These are phyloP conservation scores for Pelmatolapia mariae DNA, from an alignment of 2,113 vertebrate species.

Conservation along the genomic window DNA sequence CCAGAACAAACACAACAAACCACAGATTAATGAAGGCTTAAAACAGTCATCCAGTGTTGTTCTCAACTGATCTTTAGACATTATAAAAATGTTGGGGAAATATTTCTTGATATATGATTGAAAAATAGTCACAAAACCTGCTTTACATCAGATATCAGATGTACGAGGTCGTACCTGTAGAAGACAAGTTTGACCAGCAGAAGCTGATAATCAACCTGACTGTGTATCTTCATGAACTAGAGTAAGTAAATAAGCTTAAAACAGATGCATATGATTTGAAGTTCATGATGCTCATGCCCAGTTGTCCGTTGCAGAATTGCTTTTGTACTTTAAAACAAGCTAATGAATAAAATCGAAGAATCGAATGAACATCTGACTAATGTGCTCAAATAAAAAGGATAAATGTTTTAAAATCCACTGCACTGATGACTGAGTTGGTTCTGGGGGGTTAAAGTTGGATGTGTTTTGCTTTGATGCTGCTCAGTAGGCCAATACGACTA, in stretches of 20 bases:
- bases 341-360: fast-evolving
- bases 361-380: fast-evolving
- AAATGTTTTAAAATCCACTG: neutral
- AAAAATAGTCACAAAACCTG: neutral
- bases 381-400: neutral
- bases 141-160: neutral
- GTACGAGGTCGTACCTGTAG: neutral
- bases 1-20: neutral
- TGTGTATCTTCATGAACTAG: neutral
- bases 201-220: neutral
- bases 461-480: fast-evolving
- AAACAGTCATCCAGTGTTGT: neutral
- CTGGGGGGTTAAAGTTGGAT: fast-evolving
- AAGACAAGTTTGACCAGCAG: neutral
- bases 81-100: fast-evolving
- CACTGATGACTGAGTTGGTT: neutral
- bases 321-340: neutral
- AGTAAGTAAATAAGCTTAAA: neutral
- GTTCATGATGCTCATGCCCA: neutral
- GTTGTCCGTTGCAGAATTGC: fast-evolving
- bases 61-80: neutral
- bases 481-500: neutral
- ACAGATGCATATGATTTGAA: neutral
- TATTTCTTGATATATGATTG: neutral
- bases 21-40: neutral